Conservation (phyloP, 2,113 vertebrate species). For the Xenus cinereus region DNA sequence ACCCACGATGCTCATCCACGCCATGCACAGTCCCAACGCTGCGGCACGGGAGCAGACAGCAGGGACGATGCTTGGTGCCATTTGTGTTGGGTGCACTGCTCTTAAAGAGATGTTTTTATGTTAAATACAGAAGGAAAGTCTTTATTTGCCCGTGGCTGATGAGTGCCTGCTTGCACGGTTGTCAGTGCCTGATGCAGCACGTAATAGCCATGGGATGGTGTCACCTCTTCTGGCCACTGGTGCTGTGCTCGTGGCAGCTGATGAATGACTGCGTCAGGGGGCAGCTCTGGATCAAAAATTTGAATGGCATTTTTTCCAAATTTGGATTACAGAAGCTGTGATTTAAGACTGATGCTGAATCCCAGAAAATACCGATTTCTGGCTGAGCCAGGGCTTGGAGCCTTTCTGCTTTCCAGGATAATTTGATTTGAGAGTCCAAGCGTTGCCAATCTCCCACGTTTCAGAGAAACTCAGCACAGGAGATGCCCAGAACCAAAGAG, state of each 20-base stretch:
- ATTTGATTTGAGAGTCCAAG: not conserved
- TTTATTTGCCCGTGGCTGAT: not conserved
- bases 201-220: rapidly evolving
- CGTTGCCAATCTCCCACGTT: not conserved
- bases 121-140: not conserved
- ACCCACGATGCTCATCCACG: not conserved
- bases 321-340: not conserved
- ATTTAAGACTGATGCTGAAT: not conserved
- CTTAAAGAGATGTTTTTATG: not conserved
- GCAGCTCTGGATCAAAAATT: not conserved
- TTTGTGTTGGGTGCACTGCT: not conserved
- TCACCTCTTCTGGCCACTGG: not conserved
- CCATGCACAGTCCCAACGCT: rapidly evolving
- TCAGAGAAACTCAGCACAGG: not conserved
- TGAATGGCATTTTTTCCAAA: not conserved
- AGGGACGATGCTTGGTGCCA: not conserved
- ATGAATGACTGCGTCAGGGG: rapidly evolving
- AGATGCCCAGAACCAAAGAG: not conserved
- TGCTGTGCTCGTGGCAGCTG: not conserved
- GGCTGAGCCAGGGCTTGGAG: not conserved
- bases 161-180: not conserved
- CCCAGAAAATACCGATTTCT: not conserved
- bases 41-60: rapidly evolving
- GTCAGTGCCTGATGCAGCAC: not conserved
- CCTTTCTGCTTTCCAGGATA: slow-evolving; percentile 23